phyloP scores from a whole-genome alignment of 2,797 vertebrate genomes.

The Staurois parvus region DNA sequence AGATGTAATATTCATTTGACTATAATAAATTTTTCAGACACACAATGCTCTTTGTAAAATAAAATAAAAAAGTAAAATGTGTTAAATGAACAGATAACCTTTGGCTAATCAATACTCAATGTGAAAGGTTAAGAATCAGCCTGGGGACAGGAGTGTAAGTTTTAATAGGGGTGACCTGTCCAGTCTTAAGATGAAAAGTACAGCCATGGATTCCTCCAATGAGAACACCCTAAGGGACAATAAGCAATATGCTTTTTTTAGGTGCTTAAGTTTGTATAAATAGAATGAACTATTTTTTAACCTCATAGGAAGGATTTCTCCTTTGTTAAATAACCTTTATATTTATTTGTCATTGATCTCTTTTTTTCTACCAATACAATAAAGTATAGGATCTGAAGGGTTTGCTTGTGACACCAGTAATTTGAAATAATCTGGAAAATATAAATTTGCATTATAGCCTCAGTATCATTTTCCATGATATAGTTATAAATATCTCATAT shows the following conservation, averaged over 20 bases:
- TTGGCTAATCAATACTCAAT: slow-evolving; percentile 43
- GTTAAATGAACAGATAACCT: slow-evolving; percentile 48
- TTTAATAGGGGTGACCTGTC: slow-evolving; percentile 40
- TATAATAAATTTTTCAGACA: neutral
- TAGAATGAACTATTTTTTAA: slow-evolving; percentile 53
- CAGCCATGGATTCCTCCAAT: slow-evolving; percentile 37
- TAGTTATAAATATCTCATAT: neutral
- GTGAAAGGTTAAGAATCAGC: slow-evolving; percentile 55
- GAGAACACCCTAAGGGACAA: slow-evolving; percentile 56
- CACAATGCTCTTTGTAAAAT: slow-evolving; percentile 6
- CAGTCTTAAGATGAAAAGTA: slow-evolving; percentile 57
- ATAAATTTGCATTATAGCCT: neutral
- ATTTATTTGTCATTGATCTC: slow-evolving; percentile 45
- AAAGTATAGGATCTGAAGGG: slow-evolving; percentile 6
- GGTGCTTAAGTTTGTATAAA: slow-evolving; percentile 56
- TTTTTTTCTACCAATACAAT: slow-evolving; percentile 16
- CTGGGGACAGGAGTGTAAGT: slow-evolving; percentile 40
- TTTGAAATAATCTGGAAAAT: neutral
- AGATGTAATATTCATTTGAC: neutral
- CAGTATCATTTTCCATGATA: neutral
- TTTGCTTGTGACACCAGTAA: neutral
- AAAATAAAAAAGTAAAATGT: slow-evolving; percentile 48
- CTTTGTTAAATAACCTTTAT: slow-evolving; percentile 40
- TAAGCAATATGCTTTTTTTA: slow-evolving; percentile 49
- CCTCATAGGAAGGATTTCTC: slow-evolving; percentile 23